A percentile compares a stretch with the other conserved stretches of the same genome.
These are phyloP conservation scores for Ascidia mentula DNA, from an alignment of 23 tunicate genomes.

Conservation along the genomic window DNA sequence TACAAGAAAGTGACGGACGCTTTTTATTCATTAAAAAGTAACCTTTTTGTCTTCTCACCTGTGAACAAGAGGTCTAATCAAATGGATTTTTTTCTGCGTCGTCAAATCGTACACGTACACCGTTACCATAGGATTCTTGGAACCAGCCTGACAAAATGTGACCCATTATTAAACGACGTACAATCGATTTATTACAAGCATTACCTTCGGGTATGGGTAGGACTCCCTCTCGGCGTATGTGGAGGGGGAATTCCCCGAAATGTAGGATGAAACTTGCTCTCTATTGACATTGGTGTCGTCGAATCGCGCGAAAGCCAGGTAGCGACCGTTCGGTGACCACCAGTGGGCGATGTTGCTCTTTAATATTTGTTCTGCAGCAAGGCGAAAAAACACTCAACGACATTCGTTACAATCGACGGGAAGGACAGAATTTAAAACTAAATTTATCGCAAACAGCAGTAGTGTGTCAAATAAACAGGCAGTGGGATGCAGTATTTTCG, in stretches of 20 bases:
- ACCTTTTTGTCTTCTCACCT: too few relatives aligned
- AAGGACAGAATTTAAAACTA: too few relatives aligned
- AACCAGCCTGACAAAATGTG: conserved; percentile 31
- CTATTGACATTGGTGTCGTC: conserved; percentile 56
- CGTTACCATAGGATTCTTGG: conserved; percentile 31
- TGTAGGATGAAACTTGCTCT: conserved; percentile 46
- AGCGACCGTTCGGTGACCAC: conserved; percentile 79
- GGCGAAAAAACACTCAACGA: too few relatives aligned
- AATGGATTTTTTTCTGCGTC: conserved; percentile 1
- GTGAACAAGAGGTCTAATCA: conserved; percentile 24
- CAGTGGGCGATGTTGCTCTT: conserved; percentile 46
- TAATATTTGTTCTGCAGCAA: conserved; percentile 60
- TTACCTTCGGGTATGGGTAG: conserved; percentile 34
- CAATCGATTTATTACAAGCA: neutral
- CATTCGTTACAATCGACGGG: too few relatives aligned
- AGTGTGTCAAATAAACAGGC: too few relatives aligned
- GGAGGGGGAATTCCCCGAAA: conserved; percentile 15
- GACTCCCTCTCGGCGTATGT: conserved; percentile 14
- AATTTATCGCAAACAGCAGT: too few relatives aligned
- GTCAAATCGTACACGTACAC: conserved; percentile 40
- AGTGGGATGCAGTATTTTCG: too few relatives aligned
- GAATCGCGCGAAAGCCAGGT: conserved; percentile 68
- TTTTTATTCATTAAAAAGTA: too few relatives aligned
- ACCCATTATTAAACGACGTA: neutral
- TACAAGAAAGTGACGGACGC: too few relatives aligned